Percentiles rank a stretch among this genome's conserved stretches.
These are phyloP conservation scores for Drosophila phalerata DNA, from an alignment of 2,888 invertebrate species.

Conservation along the genomic window DNA sequence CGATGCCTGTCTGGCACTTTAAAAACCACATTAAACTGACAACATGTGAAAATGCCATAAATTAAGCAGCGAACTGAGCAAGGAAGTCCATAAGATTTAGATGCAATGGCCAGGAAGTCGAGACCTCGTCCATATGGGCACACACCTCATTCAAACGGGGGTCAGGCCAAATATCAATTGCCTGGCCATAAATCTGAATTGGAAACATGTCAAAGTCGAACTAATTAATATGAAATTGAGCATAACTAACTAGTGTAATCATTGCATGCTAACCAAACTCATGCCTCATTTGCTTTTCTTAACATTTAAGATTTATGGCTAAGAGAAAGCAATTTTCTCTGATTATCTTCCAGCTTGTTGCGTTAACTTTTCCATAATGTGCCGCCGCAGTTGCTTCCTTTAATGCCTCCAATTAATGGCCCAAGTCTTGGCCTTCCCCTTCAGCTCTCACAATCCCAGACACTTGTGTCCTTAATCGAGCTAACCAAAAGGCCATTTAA, in stretches of 20 bases:
- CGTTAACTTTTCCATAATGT: constrained; percentile 40
- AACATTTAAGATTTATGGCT: constrained; percentile 63
- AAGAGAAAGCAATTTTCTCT: constrained; percentile 2
- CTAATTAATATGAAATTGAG: constrained; percentile 73
- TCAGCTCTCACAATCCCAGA: constrained; percentile 24
- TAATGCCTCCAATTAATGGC: constrained; percentile 54
- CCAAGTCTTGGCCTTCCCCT: constrained; percentile 32
- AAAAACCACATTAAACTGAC: constrained; percentile 81
- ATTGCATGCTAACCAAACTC: constrained; percentile 36
- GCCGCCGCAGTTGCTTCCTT: constrained; percentile 18
- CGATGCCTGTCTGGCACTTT: constrained; percentile 52
- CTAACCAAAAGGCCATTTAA: constrained; percentile 78
- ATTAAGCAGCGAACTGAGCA: constrained; percentile 55
- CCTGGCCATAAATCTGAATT: constrained; percentile 67
- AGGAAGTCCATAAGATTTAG: constrained; percentile 68
- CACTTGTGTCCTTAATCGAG: constrained; percentile 67
- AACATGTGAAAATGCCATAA: constrained; percentile 83
- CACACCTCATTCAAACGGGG: constrained; percentile 58
- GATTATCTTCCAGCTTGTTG: constrained; percentile 2
- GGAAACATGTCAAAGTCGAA: constrained; percentile 52
- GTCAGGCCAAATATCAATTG: constrained; percentile 64
- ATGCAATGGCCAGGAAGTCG: constrained; percentile 64
- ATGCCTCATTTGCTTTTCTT: constrained; percentile 51
- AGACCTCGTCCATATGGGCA: constrained; percentile 68
- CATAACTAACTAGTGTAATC: constrained; percentile 73